A percentile compares a stretch with the other conserved stretches of the same genome.
Conservation (phyloP, 2,113 vertebrate genomes). For the Mus musculus region DNA sequence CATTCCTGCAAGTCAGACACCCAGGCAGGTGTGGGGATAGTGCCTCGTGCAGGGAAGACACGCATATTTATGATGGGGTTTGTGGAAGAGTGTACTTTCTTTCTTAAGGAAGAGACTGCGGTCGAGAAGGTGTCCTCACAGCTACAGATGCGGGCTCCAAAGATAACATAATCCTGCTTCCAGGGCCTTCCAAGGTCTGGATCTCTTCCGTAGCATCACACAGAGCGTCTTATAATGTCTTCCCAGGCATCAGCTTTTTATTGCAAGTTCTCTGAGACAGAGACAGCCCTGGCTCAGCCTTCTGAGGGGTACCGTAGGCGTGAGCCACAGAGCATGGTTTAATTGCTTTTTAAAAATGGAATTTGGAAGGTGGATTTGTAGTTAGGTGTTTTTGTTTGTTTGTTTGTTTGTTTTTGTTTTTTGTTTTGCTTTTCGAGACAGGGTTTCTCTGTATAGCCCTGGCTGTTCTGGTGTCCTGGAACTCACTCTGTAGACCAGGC, state of each 20-base stretch:
- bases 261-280: background rate
- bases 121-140: background rate
- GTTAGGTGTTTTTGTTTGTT: no score
- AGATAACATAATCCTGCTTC: background rate
- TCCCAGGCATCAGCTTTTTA: background rate
- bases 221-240: background rate
- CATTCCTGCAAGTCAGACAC: background rate
- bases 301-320: background rate
- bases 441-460: no score
- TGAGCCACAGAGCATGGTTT: background rate
- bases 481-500: no score
- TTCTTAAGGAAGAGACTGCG: background rate
- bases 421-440: no score
- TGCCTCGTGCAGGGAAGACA: background rate
- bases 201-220: background rate
- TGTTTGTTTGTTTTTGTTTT: no score
- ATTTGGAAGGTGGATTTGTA: background rate
- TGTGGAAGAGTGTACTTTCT: background rate
- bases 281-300: background rate
- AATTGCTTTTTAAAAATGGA: background rate
- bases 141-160: background rate
- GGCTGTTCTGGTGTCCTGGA: no score
- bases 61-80: background rate
- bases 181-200: background rate
- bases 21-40: background rate